phyloP scores from a whole-genome alignment of 1,140 invertebrate species.

The Rhyzopertha dominica region DNA sequence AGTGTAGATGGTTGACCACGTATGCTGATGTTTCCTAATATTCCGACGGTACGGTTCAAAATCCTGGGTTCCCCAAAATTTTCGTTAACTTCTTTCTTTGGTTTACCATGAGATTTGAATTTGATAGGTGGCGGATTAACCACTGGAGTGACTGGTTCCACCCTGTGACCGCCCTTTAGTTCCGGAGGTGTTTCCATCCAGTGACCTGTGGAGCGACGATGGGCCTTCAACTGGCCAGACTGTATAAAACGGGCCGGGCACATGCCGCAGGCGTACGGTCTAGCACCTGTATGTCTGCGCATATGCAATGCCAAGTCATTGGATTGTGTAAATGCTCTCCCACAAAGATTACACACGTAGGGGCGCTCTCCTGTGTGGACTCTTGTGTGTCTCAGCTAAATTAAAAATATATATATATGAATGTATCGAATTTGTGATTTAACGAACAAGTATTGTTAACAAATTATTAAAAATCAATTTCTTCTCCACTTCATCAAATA shows the following conservation, averaged over 20 bases:
- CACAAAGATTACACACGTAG: slow-evolving; percentile 47
- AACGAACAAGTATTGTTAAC: too few relatives aligned
- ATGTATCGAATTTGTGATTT: too few relatives aligned
- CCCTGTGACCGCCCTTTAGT: slow-evolving; percentile 43
- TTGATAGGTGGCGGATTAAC: slow-evolving; percentile 39
- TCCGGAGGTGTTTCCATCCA: slow-evolving; percentile 44
- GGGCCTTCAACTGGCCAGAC: slow-evolving; percentile 42
- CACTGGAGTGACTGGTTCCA: slow-evolving; percentile 40
- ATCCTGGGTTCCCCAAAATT: too few relatives aligned
- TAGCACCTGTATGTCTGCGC: slow-evolving; percentile 42
- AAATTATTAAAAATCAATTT: too few relatives aligned
- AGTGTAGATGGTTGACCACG: too few relatives aligned
- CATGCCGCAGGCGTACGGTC: slow-evolving; percentile 42
- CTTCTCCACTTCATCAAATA: too few relatives aligned
- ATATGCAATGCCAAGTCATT: slow-evolving; percentile 47
- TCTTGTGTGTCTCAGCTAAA: slow-evolving; percentile 41
- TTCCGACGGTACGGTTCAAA: too few relatives aligned
- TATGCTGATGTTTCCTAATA: too few relatives aligned
- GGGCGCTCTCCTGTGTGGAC: slow-evolving; percentile 48
- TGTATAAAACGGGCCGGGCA: slow-evolving; percentile 45
- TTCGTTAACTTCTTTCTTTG: slow-evolving; percentile 25
- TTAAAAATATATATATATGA: too few relatives aligned
- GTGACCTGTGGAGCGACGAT: slow-evolving; percentile 40
- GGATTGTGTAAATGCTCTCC: slow-evolving; percentile 46
- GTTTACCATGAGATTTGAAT: slow-evolving; percentile 38